Base-by-base conservation (phyloP, 2,888 invertebrate species). In the Acanthosepion lycidas region DNA sequence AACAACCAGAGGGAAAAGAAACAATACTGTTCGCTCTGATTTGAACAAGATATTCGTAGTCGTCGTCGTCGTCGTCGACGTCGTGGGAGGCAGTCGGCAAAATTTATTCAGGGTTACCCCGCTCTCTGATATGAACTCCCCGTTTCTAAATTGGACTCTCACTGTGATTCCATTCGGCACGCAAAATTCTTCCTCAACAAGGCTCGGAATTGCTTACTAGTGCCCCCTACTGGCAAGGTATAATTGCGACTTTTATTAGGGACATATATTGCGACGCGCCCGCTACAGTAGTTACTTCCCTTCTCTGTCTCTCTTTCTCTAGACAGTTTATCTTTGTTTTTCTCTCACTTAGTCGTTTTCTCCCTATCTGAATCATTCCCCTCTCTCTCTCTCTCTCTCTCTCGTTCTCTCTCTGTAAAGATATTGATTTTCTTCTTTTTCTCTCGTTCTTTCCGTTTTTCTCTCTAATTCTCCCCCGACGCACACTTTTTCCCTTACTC, bases 61-160 rank as follows among this genome's bases (percentile, higher is more conserved):
- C n/a, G 78, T n/a, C 12, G n/a, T n/a, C 78, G 12, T n/a, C 78
- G 78, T 78, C 12, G n/a, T n/a, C 3, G 33, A 28, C 1, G 26
- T 9, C 28, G 78, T 78, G 9, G n/a, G n/a, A n/a, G 78, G 18
- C 8, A 78, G 33, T 33, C 15, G n/a, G 78, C 78, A n/a, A 78
- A 78, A n/a, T 78, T 33, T 78, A 78, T 78, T 15, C 78, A 78
- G n/a, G 78, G 12, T n/a, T 78, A 12, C 15, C n/a, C 23, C 59
- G 20, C 59, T 59, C 59, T 59, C 59, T 59, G 59, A 59, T n/a
- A 78, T 78, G 12, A 15, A 78, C n/a, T n/a, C n/a, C n/a, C 18
- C 18, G n/a, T 78, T n/a, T n/a, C n/a, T 78, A 78, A 78, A 78
- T 78, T 78, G 78, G 78, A 78, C 78, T n/a, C 78, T n/a, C n/a